Evolutionary conservation across 2,888 invertebrate species (phyloP).

Genomic region (Eledona agricola): DNA sequence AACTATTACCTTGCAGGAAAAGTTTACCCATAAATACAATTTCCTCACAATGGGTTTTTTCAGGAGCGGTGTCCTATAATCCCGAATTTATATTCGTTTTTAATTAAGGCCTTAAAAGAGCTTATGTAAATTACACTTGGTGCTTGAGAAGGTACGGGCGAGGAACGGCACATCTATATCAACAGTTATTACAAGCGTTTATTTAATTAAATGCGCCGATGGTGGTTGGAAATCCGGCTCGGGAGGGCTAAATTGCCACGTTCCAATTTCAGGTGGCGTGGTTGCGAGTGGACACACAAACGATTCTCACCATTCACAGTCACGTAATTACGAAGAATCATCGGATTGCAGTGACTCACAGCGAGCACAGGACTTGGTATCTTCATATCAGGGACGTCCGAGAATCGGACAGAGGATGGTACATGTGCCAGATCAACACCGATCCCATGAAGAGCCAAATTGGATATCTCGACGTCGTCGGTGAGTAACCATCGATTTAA

Average conservation of each 20-base stretch:
- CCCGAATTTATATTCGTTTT: conserved; percentile 46
- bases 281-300: conserved; percentile 90
- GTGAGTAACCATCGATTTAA: conserved; percentile 61
- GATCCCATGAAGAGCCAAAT: conserved; percentile 80
- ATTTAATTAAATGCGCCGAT: conserved; percentile 32
- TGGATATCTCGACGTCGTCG: conserved; percentile 72
- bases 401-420: conserved; percentile 82
- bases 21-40: conserved; percentile 40
- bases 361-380: conserved; percentile 83
- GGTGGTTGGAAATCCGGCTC: conserved; percentile 23
- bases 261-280: conserved; percentile 78
- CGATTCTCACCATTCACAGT: conserved; percentile 86
- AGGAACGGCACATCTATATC: conserved; percentile 25
- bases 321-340: conserved; percentile 93
- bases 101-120: conserved; percentile 47
- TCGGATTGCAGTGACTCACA: conserved; percentile 81
- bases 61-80: conserved; percentile 37
- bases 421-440: conserved; percentile 81
- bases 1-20: conserved; percentile 23
- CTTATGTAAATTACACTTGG: conserved; percentile 48
- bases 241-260: conserved; percentile 20
- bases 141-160: conserved; percentile 18
- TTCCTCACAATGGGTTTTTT: conserved; percentile 16
- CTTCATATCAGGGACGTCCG: conserved; percentile 82
- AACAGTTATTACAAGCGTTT: conserved; percentile 33